Conservation (phyloP, 92 coral and sea anemone genomes). For the Epizoanthus illoricatus region DNA sequence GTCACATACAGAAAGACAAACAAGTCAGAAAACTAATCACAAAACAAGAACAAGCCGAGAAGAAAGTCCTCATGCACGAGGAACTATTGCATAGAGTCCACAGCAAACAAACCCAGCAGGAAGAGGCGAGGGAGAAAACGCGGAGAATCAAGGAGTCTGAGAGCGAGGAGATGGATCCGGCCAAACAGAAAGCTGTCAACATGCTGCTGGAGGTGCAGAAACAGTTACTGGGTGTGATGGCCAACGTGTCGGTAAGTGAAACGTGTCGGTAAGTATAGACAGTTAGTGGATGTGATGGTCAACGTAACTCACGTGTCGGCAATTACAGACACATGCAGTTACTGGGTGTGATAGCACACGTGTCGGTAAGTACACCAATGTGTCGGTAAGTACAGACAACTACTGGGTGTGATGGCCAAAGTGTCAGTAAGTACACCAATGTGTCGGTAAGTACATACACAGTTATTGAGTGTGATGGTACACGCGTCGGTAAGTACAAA, state of each 20-base stretch:
- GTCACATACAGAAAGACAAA: conserved; percentile 62
- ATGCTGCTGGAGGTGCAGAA: conserved; percentile 82
- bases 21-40: conserved; percentile 59
- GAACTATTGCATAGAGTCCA: conserved; percentile 77
- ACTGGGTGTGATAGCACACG: neutral
- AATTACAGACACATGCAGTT: neutral
- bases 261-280: conserved; percentile 43
- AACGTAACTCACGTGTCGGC: neutral
- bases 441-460: neutral
- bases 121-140: conserved; percentile 72
- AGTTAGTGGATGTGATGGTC: neutral
- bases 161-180: conserved; percentile 53
- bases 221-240: conserved; percentile 76
- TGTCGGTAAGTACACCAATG: too few species aligned
- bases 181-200: conserved; percentile 71
- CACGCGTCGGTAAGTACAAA: too few species aligned
- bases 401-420: conserved; percentile 68
- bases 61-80: conserved; percentile 87
- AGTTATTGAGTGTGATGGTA: too few species aligned
- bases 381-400: conserved; percentile 67
- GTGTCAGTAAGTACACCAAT: conserved; percentile 41
- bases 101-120: conserved; percentile 58
- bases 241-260: conserved; percentile 53
- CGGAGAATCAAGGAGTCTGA: conserved; percentile 72
- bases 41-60: conserved; percentile 57